Percentiles rank a stretch among this genome's conserved stretches.
phyloP scores from a whole-genome alignment of 2,888 invertebrate genomes.

The Watsonalla cultraria region DNA sequence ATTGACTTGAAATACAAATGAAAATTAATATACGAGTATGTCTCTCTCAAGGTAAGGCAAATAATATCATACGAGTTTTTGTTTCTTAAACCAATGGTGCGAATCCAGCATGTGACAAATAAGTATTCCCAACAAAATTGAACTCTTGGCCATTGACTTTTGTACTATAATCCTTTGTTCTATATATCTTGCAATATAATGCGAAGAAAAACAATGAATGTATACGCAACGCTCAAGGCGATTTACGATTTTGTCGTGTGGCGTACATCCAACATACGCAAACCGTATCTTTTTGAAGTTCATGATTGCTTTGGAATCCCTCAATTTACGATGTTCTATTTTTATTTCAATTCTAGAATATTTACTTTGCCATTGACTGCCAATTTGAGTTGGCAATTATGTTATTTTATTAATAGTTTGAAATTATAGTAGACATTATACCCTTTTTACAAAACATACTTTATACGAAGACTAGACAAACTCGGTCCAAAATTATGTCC shows the following conservation, averaged over 20 bases:
- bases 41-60: too few relatives aligned
- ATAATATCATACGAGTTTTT: too few relatives aligned
- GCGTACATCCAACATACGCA: conserved; percentile 41
- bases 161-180: conserved; percentile 2
- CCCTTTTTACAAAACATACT: too few relatives aligned
- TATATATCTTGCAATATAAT: conserved; percentile 2
- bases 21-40: too few relatives aligned
- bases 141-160: background rate
- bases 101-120: background rate
- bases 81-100: too few relatives aligned
- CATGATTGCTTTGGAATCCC: conserved; percentile 8
- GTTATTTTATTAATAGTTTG: too few relatives aligned
- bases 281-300: conserved; percentile 25
- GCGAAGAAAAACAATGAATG: conserved; percentile 1
- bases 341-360: background rate
- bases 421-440: too few relatives aligned
- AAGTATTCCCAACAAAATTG: background rate
- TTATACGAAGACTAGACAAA: too few relatives aligned
- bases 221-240: conserved; percentile 14
- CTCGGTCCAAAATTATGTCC: too few relatives aligned
- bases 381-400: too few relatives aligned
- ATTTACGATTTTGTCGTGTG: conserved; percentile 25
- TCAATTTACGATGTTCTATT: background rate
- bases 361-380: too few relatives aligned
- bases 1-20: too few relatives aligned